A percentile compares a stretch with the other conserved stretches of the same genome.
Conservation (phyloP, 2,888 invertebrate genomes). For the Clitarchus hookeri region DNA sequence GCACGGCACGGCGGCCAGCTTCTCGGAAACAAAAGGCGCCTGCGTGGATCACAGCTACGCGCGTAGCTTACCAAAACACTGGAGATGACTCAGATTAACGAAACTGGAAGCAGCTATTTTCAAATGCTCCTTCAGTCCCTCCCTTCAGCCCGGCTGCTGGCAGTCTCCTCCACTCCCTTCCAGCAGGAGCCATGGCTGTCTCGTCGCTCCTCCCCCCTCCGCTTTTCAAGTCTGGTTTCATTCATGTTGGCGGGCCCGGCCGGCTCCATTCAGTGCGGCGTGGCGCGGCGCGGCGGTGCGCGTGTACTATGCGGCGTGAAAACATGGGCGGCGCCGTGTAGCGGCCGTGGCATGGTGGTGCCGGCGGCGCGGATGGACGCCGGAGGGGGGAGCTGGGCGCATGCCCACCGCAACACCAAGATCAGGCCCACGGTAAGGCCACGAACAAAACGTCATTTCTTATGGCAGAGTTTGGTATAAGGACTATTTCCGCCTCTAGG, state of each 20-base stretch:
- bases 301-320: background rate
- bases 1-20: background rate
- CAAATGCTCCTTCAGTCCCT: background rate
- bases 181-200: background rate
- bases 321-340: background rate
- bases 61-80: background rate
- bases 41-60: background rate
- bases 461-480: too few species aligned
- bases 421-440: background rate
- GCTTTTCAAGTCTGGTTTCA: conserved; percentile 32
- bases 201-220: conserved; percentile 29
- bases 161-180: conserved; percentile 12
- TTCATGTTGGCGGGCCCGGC: conserved; percentile 22
- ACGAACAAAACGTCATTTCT: too few species aligned
- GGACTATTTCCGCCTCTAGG: too few species aligned
- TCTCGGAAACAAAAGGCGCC: background rate
- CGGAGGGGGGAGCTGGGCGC: conserved; percentile 8
- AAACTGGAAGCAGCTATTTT: conserved; percentile 14
- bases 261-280: conserved; percentile 24
- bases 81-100: conserved; percentile 3
- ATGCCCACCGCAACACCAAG: background rate
- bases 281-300: background rate
- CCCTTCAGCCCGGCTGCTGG: background rate
- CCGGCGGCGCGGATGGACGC: background rate
- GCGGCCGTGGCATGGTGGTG: background rate